A percentile compares a stretch with the other conserved stretches of the same genome.
phyloP scores from a whole-genome alignment of 2,113 vertebrate species.

The Climacteris rufus region DNA sequence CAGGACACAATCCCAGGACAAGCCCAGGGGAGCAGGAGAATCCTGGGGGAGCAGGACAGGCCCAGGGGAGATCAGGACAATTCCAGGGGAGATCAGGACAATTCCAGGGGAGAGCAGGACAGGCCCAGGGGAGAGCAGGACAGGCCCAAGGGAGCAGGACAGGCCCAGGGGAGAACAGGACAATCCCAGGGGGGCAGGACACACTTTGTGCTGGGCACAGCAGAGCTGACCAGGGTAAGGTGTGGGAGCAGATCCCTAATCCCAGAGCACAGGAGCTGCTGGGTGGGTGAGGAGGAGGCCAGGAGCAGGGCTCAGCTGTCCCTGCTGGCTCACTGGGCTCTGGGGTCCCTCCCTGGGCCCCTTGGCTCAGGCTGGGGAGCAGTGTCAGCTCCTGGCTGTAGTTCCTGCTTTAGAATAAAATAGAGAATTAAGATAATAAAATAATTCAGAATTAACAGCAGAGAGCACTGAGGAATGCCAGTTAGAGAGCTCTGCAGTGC shows the following conservation, averaged over 20 bases:
- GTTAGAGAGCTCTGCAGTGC: rapidly evolving
- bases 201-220: rapidly evolving
- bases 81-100: too few relatives aligned
- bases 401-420: background rate
- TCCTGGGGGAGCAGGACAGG: too few relatives aligned
- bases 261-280: background rate
- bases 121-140: background rate
- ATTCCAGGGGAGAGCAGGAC: too few relatives aligned
- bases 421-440: too few relatives aligned
- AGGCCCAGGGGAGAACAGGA: background rate
- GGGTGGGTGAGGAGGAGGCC: background rate
- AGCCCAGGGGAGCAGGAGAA: too few relatives aligned
- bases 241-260: background rate
- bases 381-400: background rate
- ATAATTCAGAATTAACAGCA: too few relatives aligned
- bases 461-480: background rate
- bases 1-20: too few relatives aligned
- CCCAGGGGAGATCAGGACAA: too few relatives aligned
- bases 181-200: background rate
- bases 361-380: background rate
- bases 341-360: background rate
- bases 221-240: rapidly evolving
- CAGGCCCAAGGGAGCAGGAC: too few relatives aligned
- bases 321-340: background rate
- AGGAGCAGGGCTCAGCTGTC: too few relatives aligned